Conservation (phyloP, 2,113 vertebrate genomes). For the Chascanopsetta lugubris region DNA sequence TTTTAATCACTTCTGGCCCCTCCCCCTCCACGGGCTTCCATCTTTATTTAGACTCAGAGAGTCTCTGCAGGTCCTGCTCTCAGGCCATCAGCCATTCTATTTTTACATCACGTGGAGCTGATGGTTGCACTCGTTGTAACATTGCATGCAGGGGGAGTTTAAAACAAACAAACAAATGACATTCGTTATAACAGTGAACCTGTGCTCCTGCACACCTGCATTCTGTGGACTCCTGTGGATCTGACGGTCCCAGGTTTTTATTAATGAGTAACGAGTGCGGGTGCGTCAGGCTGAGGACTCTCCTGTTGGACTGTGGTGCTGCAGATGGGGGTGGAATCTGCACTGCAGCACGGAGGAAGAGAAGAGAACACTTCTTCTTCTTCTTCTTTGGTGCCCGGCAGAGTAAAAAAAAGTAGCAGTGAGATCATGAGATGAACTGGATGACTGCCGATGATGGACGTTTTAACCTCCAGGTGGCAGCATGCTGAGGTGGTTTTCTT, state of each 20-base stretch:
- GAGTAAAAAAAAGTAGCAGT: background rate
- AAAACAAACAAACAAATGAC: background rate
- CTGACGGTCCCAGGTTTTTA: background rate
- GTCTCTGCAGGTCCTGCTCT: conserved; percentile 43
- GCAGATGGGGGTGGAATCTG: conserved; percentile 13
- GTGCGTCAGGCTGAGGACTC: background rate
- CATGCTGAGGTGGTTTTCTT: background rate
- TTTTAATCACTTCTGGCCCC: background rate
- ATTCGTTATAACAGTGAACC: background rate
- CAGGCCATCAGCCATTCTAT: conserved; percentile 50
- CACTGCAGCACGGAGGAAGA: conserved; percentile 1
- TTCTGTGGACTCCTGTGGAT: conserved; percentile 16
- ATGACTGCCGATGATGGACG: background rate
- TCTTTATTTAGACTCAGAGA: conserved; percentile 57
- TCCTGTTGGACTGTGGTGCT: background rate
- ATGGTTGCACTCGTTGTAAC: conserved; percentile 46
- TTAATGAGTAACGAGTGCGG: conserved; percentile 4
- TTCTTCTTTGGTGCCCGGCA: background rate
- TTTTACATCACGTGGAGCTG: conserved; percentile 50
- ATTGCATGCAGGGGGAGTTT: conserved; percentile 11
- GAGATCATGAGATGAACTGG: background rate
- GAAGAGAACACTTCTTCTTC: background rate
- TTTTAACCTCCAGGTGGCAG: background rate
- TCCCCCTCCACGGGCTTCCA: conserved; percentile 22
- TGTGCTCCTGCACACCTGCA: conserved; percentile 35